These are phyloP conservation scores for Cartodere bifasciata DNA, from an alignment of 2,888 invertebrate species.

Conservation along the genomic window DNA sequence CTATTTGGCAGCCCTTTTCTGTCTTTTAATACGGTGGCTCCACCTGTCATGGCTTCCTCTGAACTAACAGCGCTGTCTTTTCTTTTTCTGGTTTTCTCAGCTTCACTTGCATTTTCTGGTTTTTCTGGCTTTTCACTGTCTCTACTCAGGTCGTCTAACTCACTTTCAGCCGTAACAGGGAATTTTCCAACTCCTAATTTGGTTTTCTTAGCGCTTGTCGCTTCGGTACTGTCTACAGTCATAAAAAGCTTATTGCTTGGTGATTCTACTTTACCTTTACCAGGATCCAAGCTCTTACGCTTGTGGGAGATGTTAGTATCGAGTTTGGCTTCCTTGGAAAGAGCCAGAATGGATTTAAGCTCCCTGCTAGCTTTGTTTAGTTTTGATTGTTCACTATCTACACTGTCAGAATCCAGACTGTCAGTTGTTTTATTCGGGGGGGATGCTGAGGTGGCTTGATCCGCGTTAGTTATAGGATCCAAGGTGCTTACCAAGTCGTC, in stretches of 20 bases:
- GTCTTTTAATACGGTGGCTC: slow-evolving; percentile 13
- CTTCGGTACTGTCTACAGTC: slow-evolving; percentile 4
- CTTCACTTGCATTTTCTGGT: slow-evolving; percentile 11
- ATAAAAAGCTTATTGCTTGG: not conserved
- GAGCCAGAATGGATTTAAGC: slow-evolving; percentile 48
- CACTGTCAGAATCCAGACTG: no score
- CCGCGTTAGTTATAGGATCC: no score
- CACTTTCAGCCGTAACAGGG: slow-evolving; percentile 27
- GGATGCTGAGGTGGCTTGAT: no score
- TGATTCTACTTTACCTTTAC: slow-evolving; percentile 19
- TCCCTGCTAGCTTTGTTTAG: slow-evolving; percentile 33
- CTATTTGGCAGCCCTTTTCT: no score
- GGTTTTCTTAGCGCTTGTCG: slow-evolving; percentile 10
- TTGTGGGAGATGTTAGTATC: slow-evolving; percentile 38
- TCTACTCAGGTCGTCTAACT: slow-evolving; percentile 17
- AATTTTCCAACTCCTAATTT: slow-evolving; percentile 16
- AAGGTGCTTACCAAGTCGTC: slow-evolving; percentile 5
- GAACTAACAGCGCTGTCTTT: slow-evolving; percentile 19
- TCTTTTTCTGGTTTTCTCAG: slow-evolving; percentile 20
- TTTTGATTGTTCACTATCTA: slow-evolving; percentile 9
- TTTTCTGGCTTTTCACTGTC: slow-evolving; percentile 7
- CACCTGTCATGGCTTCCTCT: slow-evolving; percentile 18
- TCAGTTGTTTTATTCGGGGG: no score
- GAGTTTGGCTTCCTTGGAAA: slow-evolving; percentile 56
- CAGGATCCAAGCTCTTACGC: slow-evolving; percentile 35